Percentiles rank a stretch among this genome's conserved stretches.
Conservation (phyloP, 2,888 invertebrate genomes). For the Metacarcinus magister region DNA sequence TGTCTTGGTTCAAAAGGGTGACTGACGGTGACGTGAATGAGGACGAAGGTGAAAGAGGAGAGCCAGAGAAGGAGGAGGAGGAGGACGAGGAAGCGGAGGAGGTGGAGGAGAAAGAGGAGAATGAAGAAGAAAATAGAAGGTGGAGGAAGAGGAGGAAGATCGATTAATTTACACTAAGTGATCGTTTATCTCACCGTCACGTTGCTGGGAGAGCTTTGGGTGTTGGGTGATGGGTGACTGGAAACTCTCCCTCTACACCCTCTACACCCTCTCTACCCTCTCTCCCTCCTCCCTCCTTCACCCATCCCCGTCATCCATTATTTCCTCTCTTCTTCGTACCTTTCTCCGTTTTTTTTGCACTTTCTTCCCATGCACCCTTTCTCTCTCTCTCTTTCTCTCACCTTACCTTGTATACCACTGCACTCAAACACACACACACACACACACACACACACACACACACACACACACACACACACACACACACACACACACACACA, state of each 20-base stretch:
- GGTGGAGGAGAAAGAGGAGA: background rate
- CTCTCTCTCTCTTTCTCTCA: no score
- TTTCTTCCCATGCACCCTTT: no score
- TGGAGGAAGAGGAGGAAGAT: background rate
- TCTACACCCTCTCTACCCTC: background rate
- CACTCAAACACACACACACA: background rate
- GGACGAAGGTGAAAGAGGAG: background rate
- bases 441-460: background rate
- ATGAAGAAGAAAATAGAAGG: background rate
- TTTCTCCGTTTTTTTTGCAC: no score
- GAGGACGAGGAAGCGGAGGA: background rate
- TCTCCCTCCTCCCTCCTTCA: background rate
- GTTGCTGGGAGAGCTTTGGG: background rate
- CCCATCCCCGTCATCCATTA: background rate
- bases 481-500: background rate
- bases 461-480: constrained; percentile 16
- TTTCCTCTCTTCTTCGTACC: no score
- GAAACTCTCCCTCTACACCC: background rate
- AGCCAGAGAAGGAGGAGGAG: background rate
- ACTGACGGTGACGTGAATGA: background rate
- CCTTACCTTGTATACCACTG: background rate
- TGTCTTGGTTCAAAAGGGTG: background rate
- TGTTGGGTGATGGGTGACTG: background rate
- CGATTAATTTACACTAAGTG: background rate
- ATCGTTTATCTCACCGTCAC: constrained; percentile 7